These are phyloP conservation scores for Raphicerus campestris DNA, from an alignment of 2,113 vertebrate genomes.

Conservation along the genomic window DNA sequence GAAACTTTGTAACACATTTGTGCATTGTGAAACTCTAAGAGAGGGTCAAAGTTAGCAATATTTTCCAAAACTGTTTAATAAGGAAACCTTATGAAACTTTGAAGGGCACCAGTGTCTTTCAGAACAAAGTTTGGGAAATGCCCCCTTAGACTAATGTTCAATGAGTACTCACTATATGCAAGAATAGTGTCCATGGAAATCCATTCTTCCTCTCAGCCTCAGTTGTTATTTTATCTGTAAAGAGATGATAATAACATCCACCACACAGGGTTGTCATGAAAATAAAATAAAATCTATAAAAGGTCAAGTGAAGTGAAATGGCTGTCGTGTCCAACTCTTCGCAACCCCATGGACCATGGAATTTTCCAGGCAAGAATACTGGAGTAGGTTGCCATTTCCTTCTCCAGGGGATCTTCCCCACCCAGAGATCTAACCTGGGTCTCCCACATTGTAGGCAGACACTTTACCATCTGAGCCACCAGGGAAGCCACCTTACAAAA, in stretches of 20 bases:
- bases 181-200: not conserved
- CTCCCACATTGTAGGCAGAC: not conserved
- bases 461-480: not conserved
- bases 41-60: not conserved
- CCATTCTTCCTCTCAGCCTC: not conserved
- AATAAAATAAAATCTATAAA: not conserved
- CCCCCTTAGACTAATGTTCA: not conserved
- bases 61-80: constrained; percentile 1
- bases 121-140: constrained; percentile 11
- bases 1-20: not conserved
- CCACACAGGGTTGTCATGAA: not conserved
- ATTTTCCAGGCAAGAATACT: not conserved
- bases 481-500: not conserved
- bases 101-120: not conserved
- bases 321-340: not conserved
- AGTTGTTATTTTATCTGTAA: not conserved
- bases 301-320: not conserved
- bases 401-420: not conserved
- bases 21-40: not conserved
- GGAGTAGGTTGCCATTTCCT: not conserved
- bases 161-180: not conserved
- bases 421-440: not conserved
- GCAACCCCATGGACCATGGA: not conserved
- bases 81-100: not conserved
- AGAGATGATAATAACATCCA: not conserved